Conservation (phyloP, 1,140 invertebrate species). For the Trichonephila clavipes region DNA sequence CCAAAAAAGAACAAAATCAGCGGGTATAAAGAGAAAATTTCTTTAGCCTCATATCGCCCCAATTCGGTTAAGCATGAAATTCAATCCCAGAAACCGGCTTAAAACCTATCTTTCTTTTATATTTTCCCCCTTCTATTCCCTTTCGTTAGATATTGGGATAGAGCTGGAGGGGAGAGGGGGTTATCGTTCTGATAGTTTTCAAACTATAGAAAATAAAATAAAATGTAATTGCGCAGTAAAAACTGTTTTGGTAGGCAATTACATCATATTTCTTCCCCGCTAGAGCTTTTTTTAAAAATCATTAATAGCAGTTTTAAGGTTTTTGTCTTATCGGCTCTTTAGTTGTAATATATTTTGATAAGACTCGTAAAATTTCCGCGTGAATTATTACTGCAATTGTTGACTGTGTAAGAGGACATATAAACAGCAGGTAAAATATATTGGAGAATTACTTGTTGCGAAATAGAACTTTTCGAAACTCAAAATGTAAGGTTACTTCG, state of each 20-base stretch:
- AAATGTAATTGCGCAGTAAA: slow-evolving; percentile 14
- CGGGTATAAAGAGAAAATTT: slow-evolving; percentile 40
- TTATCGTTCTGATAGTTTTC: neutral
- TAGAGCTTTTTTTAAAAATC: no score
- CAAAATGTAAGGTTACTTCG: no score
- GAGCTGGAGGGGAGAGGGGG: neutral
- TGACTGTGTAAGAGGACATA: no score
- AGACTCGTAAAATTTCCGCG: no score
- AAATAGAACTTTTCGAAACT: no score
- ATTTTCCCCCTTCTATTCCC: neutral
- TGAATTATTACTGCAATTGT: no score
- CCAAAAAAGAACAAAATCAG: slow-evolving; percentile 29
- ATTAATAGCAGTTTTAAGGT: no score
- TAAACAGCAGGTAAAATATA: no score
- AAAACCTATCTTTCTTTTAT: slow-evolving; percentile 47
- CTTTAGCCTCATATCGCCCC: slow-evolving; percentile 55
- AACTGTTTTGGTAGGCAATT: slow-evolving; percentile 2
- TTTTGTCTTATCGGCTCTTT: no score
- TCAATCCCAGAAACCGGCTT: slow-evolving; percentile 67
- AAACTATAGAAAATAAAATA: neutral
- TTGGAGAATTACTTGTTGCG: no score
- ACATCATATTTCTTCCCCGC: no score
- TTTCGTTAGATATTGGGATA: slow-evolving; percentile 51
- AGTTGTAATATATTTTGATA: no score
- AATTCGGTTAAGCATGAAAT: slow-evolving; percentile 72